A percentile compares a stretch with the other conserved stretches of the same genome.
These are phyloP conservation scores for Anguilla megastoma DNA, from an alignment of 2,797 vertebrate species.

Conservation along the genomic window DNA sequence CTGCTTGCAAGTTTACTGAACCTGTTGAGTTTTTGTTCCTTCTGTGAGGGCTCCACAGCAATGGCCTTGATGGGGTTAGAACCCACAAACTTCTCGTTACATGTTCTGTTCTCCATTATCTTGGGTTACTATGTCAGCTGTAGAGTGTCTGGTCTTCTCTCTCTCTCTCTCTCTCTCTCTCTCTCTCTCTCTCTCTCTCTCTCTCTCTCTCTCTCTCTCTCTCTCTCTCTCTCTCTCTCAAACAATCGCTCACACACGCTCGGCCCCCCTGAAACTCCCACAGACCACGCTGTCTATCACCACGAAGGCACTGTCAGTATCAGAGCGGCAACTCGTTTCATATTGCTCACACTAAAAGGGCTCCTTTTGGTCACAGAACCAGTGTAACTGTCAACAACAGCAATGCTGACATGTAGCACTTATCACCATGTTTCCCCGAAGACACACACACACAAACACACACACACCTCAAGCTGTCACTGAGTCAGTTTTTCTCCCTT, in stretches of 20 bases:
- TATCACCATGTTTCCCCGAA: not conserved
- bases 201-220: too few relatives aligned
- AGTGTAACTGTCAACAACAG: conserved; percentile 22
- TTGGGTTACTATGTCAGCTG: not conserved
- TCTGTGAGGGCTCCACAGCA: not conserved
- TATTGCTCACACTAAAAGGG: not conserved
- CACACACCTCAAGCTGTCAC: conserved; percentile 1
- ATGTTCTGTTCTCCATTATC: not conserved
- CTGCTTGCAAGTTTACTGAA: not conserved
- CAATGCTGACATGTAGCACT: not conserved
- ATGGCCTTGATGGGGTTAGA: not conserved
- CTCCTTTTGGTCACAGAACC: not conserved
- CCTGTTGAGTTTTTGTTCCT: not conserved
- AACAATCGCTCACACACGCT: not conserved
- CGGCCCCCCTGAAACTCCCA: not conserved
- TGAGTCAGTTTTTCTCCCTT: not conserved
- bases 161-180: too few relatives aligned
- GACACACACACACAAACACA: not conserved
- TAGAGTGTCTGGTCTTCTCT: not conserved
- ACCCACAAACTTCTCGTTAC: not conserved
- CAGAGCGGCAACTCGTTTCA: not conserved
- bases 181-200: too few relatives aligned
- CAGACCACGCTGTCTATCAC: conserved; percentile 10
- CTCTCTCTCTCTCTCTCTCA: too few relatives aligned
- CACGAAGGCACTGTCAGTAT: conserved; percentile 1